phyloP scores from a whole-genome alignment of 37 sponge, comb jelly and placozoan species.

The Spongilla lacustris region DNA sequence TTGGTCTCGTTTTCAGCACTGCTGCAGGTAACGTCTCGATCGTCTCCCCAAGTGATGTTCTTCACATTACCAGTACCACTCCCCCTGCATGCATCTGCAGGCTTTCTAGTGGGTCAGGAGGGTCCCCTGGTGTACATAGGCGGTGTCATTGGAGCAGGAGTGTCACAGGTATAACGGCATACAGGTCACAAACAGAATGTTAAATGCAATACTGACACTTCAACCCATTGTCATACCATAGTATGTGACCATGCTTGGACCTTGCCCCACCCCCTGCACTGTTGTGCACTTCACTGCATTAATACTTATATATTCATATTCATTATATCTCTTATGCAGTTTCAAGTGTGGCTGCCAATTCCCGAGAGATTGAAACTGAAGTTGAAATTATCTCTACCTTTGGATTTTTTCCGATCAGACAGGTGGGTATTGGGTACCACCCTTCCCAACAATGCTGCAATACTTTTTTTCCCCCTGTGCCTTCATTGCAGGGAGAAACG shows the following conservation, averaged over 20 bases:
- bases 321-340: no score
- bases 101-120: constrained; percentile 94
- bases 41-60: not conserved
- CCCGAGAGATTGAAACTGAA: not conserved
- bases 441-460: not conserved
- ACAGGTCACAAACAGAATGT: no score
- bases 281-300: no score
- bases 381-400: constrained; percentile 12
- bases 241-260: no score
- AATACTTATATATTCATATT: no score
- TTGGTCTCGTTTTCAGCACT: constrained; percentile 92
- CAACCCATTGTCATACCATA: no score
- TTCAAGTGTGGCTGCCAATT: not conserved
- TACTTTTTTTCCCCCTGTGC: not conserved
- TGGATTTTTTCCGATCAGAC: constrained; percentile 72
- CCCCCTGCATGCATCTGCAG: constrained; percentile 36
- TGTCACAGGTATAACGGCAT: constrained; percentile 62
- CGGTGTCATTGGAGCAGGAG: constrained; percentile 90
- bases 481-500: constrained; percentile 71
- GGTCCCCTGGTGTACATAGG: constrained; percentile 99
- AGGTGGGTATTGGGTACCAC: constrained; percentile 32
- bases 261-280: not conserved
- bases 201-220: no score
- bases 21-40: constrained; percentile 72
- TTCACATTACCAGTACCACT: not conserved